Base-by-base conservation (phyloP, 2,113 vertebrate genomes). In the Ailuropoda melanoleuca region DNA sequence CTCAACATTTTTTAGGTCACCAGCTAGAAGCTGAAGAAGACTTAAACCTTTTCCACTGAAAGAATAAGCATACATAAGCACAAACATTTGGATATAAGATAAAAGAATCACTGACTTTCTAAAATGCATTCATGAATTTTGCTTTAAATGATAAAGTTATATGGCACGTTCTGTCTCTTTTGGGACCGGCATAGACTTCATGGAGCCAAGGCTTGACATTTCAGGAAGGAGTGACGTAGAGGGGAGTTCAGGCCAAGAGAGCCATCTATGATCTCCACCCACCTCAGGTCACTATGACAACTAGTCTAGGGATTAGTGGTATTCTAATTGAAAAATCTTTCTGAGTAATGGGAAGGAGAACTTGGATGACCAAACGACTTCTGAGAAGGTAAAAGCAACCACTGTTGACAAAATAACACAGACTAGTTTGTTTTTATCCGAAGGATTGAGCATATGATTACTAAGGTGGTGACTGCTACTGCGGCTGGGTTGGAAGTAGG, bases 101-200 rank as follows among this genome's bases (percentile, higher is more conserved):
- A 31, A 94, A 53, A 4, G 4, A 64, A 85, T 90, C 81, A 43
- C 15, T 62, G 29, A 46, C 3, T 34, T 58, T 48, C 48, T 62
- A 46, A 93, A 92, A 58, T 56, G 10, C 26, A 56, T 53, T 55
- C 10, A n/a, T 90, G 39, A 75, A 78, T 74, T 93, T 90, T 60
- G 17, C 15, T 68, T 81, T 89, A 26, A 75, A 86, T 77, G 6
- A 80, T 74, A 37, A 58, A 31, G 21, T 78, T 66, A 12, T n/a
- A 14, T 55, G 43, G 3, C 26, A 50, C 1, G 0, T 50, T 77
- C 17, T 60, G 24, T 80, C 24, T 26, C 24, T 34, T 64, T 13
- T 6, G 8, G 18, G 18, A 24, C 31, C n/a, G 81, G 7, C 11
- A 80, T 18, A 56, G 50, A 87, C 29, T 84, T 58, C 29, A 81